Percentiles rank a stretch among this genome's conserved stretches.
These are phyloP conservation scores for Pterocles burchelli DNA, from an alignment of 2,113 vertebrate species.

Conservation along the genomic window DNA sequence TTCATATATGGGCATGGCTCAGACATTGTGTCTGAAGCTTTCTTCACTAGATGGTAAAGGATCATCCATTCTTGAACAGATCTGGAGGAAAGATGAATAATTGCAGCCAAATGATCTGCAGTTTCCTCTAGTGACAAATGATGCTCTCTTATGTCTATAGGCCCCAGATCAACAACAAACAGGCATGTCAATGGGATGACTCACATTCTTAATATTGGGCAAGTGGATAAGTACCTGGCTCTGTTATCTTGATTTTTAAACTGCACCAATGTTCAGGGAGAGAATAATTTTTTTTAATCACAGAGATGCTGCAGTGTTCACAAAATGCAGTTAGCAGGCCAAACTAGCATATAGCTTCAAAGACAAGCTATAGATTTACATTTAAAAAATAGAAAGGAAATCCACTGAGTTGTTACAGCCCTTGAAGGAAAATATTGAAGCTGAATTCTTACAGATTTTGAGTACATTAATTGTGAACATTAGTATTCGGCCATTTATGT, in stretches of 20 bases:
- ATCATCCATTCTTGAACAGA: neutral
- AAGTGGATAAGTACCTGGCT: neutral
- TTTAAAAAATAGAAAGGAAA: neutral
- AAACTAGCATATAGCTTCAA: neutral
- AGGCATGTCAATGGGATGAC: neutral
- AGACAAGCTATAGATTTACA: neutral
- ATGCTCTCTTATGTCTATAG: constrained; percentile 4
- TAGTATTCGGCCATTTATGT: neutral
- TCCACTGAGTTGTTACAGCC: neutral
- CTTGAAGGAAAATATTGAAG: neutral
- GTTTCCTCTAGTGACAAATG: constrained; percentile 1
- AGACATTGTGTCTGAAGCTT: neutral
- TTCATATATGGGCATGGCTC: neutral
- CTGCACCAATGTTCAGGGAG: neutral
- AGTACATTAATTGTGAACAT: neutral
- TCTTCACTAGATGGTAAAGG: neutral
- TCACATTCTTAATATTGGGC: neutral
- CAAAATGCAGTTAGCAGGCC: constrained; percentile 1
- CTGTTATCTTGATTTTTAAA: neutral
- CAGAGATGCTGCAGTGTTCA: neutral
- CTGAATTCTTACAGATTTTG: neutral
- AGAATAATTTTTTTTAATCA: neutral
- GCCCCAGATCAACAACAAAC: constrained; percentile 20
- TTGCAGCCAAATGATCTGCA: neutral
- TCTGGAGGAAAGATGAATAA: neutral